These are phyloP conservation scores for Potorous gilbertii DNA, from an alignment of 2,797 vertebrate genomes.

Conservation along the genomic window DNA sequence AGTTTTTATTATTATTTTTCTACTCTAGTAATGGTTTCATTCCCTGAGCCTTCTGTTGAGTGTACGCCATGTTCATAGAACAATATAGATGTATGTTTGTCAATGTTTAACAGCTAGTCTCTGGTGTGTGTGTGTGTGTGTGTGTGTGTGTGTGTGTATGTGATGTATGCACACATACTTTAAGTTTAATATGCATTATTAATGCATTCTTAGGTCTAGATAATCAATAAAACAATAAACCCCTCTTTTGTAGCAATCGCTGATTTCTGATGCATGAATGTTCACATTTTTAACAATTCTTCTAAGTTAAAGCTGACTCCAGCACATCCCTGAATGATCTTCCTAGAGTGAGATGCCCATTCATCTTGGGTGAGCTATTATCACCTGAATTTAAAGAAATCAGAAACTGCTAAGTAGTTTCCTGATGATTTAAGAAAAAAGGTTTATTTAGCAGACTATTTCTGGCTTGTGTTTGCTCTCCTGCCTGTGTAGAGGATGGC, in stretches of 20 bases:
- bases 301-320: not conserved
- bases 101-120: not conserved
- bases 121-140: not conserved
- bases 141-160: not conserved
- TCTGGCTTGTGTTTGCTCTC: constrained; percentile 51
- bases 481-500: not conserved
- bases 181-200: not conserved
- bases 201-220: not conserved
- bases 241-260: not conserved
- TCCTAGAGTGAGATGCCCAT: constrained; percentile 24
- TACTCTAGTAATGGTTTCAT: not conserved
- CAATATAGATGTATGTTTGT: not conserved
- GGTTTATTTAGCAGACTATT: constrained; percentile 51
- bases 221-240: not conserved
- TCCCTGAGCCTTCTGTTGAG: not conserved
- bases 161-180: not conserved
- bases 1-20: not conserved
- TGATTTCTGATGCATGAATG: not conserved
- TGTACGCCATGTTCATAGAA: not conserved
- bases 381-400: constrained; percentile 58
- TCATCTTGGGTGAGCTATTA: constrained; percentile 67
- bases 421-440: constrained; percentile 65
- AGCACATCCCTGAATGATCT: not conserved
- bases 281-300: not conserved
- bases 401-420: constrained; percentile 52